phyloP scores from a whole-genome alignment of 1,140 invertebrate genomes.

The Spodoptera frugiperda region DNA sequence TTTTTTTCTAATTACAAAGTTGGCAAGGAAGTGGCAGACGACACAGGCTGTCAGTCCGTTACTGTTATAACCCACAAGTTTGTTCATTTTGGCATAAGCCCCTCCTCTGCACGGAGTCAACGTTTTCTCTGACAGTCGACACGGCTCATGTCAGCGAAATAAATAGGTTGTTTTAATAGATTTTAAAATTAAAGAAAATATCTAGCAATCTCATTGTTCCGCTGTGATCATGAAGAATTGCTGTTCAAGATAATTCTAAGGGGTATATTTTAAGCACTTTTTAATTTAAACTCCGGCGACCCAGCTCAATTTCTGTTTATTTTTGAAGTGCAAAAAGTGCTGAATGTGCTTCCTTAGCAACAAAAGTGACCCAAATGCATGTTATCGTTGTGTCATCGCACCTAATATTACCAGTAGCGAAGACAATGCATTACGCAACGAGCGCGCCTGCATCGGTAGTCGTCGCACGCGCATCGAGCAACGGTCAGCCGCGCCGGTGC shows the following conservation, averaged over 20 bases:
- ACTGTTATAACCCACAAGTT: constrained; percentile 76
- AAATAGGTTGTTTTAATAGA: constrained; percentile 70
- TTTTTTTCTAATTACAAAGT: constrained; percentile 83
- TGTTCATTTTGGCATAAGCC: constrained; percentile 81
- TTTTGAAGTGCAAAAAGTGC: not conserved
- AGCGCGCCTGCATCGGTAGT: constrained; percentile 58
- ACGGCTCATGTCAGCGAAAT: constrained; percentile 77
- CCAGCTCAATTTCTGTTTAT: constrained; percentile 10
- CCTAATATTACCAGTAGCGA: constrained; percentile 61
- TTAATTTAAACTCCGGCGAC: constrained; percentile 44
- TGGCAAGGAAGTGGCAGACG: constrained; percentile 76
- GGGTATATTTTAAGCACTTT: constrained; percentile 39
- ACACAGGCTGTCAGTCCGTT: constrained; percentile 76
- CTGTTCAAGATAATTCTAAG: constrained; percentile 51
- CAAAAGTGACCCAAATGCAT: constrained; percentile 54
- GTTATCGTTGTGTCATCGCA: constrained; percentile 64
- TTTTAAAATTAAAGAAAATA: constrained; percentile 69
- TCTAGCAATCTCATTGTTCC: constrained; percentile 70
- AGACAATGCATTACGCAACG: constrained; percentile 74
- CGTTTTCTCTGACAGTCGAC: constrained; percentile 80
- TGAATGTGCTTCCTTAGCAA: constrained; percentile 37
- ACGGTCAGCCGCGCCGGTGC: constrained; percentile 64
- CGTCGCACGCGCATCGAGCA: constrained; percentile 70
- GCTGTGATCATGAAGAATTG: constrained; percentile 72
- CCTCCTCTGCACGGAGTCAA: constrained; percentile 76